Base-by-base conservation (phyloP, 2,888 invertebrate species). In the Athalia circularis region DNA sequence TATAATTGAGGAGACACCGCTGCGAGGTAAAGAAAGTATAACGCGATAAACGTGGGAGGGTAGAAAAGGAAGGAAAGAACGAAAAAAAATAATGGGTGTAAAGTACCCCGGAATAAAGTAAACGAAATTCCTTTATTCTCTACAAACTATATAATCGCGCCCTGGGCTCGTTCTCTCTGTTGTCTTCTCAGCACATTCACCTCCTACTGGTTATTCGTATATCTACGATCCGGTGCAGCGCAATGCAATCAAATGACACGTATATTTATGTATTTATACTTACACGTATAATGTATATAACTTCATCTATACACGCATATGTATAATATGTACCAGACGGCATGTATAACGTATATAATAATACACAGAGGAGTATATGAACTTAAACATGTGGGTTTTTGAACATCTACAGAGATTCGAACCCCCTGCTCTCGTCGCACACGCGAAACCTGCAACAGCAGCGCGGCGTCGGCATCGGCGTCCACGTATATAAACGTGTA, bases 111-210 rank as follows among this genome's bases (percentile, higher is more conserved):
- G 72, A n/a, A 59, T 45, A 72, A 72, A 57, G 47, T 57, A 9
- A 72, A 59, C 47, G 57, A 47, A 47, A 72, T 59, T 72, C 47
- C 59, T 59, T 72, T 59, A 11, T 54, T 13, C 52, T 29, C 29
- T 29, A n/a, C 5, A 54, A 68, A 68, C n/a, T n/a, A 45, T 15
- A 65, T 15, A 6, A 43, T 62, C 48, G n/a, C 52, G 11, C 11
- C 52, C 52, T n/a, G 7, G 45, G 59, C 45, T 47, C 57, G 43
- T 57, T 47, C 29, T 29, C 29, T 9, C 68, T 72, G 72, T 72
- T 72, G 72, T 72, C 72, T 72, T 72, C 72, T 72, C 57, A 50
- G 68, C 52, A 65, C 59, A 77, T 68, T 68, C 68, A 77, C 57
- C 68, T 68, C 29, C 29, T 29, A 29, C 29, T 29, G 29, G 29